Base-by-base conservation (phyloP, 2,888 invertebrate genomes). In the Melieria crassipennis region DNA sequence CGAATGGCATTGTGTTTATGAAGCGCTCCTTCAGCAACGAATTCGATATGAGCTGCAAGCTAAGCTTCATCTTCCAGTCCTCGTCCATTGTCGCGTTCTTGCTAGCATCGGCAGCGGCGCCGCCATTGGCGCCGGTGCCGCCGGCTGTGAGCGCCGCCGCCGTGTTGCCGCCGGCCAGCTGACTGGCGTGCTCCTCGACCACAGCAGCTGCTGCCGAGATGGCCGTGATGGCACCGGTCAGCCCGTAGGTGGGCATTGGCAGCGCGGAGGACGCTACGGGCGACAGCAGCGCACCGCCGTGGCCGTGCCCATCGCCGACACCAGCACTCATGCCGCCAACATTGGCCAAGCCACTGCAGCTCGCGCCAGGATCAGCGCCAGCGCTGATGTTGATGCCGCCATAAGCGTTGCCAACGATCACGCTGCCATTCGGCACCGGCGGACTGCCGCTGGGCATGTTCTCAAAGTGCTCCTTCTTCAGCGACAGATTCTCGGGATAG, bases 41-140 rank as follows among this genome's bases (percentile, higher is more conserved):
- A 80, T 86, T 86, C 66, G 86, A 86, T 73, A 86, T 86, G 64
- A 86, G 79, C 77, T 87, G 87, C 78, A 86, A 80, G 75, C 87
- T 85, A 55, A 86, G 79, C 79, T 86, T 87, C 86, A 86, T 86
- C 78, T 87, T 86, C 86, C 86, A 86, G 72, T 86, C 86, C 70
- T 86, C 86, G 69, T 79, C 73, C 58, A 81, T 70, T 45, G 69
- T 43, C 42, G 78, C 46, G 70, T 82, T 83, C 0, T 65, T 66
- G 46, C 65, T 42, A 46, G 9, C 30, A 5, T n/a, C 47, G 13
- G 45, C 52, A 3, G 55, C 45, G 9, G 13, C 56, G 42, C 60
- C 69, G 13, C 43, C 57, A 62, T 62, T 57, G 48, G 52, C 56
- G 5, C 11, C 48, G 56, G 7, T 52, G 16, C 4, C 60, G 11